phyloP scores from a whole-genome alignment of 2,797 vertebrate species.

The Chloroceryle amazona region DNA sequence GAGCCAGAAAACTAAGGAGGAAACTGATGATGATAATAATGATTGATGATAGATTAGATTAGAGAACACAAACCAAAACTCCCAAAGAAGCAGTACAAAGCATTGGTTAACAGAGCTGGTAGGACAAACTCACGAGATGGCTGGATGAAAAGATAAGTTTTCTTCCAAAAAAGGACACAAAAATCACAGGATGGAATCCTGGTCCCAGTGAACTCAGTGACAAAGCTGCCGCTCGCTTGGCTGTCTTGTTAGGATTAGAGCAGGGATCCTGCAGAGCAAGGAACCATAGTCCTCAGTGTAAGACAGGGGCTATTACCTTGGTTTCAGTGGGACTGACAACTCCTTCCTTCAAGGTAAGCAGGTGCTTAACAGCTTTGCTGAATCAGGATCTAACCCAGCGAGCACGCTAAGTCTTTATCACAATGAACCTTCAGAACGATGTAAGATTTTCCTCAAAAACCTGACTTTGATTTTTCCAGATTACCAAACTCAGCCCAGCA shows the following conservation, averaged over 20 bases:
- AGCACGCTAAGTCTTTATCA: neutral
- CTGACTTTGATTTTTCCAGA: neutral
- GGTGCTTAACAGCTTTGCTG: neutral
- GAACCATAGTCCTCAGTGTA: neutral
- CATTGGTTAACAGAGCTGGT: neutral
- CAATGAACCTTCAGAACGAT: neutral
- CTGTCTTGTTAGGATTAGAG: neutral
- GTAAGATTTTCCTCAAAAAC: neutral
- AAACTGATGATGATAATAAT: constrained; percentile 9
- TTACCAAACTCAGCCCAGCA: neutral
- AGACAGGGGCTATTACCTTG: neutral
- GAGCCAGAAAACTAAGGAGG: neutral
- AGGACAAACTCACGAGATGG: neutral
- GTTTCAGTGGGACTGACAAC: neutral
- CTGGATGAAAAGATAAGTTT: neutral
- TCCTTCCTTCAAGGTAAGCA: neutral
- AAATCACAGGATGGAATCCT: neutral
- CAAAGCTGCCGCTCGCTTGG: neutral
- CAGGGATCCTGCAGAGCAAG: neutral
- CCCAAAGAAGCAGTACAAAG: neutral
- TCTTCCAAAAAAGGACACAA: neutral
- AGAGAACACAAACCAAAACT: constrained; percentile 32
- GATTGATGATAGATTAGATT: constrained; percentile 15
- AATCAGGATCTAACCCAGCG: neutral
- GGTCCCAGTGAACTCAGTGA: neutral